Evolutionary conservation across 2,797 vertebrate genomes (phyloP).

Genomic region (Pangasius djambal): DNA sequence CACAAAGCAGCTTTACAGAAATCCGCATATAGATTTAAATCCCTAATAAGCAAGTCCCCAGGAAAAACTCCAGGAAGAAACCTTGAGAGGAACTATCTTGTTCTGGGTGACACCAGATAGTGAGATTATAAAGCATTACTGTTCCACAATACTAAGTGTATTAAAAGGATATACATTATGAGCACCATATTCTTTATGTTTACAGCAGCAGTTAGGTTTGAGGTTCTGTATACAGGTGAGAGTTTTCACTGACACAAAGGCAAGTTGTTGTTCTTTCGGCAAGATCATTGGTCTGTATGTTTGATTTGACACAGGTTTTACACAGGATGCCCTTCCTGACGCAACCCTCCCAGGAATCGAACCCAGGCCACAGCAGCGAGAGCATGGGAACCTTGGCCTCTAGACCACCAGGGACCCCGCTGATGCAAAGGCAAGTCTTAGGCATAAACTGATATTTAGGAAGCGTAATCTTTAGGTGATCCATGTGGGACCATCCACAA

Average conservation of each 20-base stretch:
- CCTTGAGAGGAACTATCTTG: not conserved
- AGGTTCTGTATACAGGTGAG: not conserved
- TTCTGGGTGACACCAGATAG: not conserved
- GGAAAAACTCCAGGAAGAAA: not conserved
- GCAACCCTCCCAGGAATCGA: too few species aligned
- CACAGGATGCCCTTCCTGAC: too few species aligned
- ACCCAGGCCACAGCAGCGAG: too few species aligned
- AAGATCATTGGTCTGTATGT: too few species aligned
- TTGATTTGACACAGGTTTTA: too few species aligned
- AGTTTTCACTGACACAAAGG: not conserved
- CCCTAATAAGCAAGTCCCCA: not conserved
- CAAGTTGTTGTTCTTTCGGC: too few species aligned
- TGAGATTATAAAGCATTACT: not conserved
- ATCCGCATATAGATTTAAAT: not conserved
- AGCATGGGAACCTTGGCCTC: too few species aligned
- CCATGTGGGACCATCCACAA: not conserved
- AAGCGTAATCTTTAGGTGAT: not conserved
- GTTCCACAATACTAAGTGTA: not conserved
- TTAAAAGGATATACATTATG: not conserved
- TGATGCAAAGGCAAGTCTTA: not conserved
- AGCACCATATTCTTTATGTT: not conserved
- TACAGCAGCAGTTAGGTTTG: not conserved
- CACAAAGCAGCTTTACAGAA: not conserved
- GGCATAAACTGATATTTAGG: not conserved
- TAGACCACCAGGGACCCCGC: too few species aligned